Evolutionary conservation across 2,113 vertebrate genomes (phyloP).

Genomic region (Saimiri boliviensis): DNA sequence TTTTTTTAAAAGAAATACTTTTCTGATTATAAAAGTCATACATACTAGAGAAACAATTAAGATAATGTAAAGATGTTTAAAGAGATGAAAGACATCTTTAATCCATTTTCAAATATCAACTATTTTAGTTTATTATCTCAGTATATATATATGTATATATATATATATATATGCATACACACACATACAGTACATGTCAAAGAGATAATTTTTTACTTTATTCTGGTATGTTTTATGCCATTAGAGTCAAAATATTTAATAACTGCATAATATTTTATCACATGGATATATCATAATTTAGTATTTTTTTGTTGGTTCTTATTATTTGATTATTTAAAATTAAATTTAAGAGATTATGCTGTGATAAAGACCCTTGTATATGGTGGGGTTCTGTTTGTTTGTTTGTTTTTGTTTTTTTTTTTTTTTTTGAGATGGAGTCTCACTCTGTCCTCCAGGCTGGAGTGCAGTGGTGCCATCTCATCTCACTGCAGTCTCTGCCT

Average conservation of each 20-base stretch:
- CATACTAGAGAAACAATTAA: conserved; percentile 21
- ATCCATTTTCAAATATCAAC: not conserved
- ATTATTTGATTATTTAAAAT: conserved; percentile 30
- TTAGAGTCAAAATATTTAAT: not conserved
- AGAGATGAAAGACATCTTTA: conserved; percentile 2
- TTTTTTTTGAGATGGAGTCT: too few relatives aligned
- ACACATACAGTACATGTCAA: not conserved
- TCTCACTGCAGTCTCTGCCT: too few relatives aligned
- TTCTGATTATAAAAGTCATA: conserved; percentile 33
- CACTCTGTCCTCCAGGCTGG: too few relatives aligned
- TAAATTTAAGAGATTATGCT: conserved; percentile 24
- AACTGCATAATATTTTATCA: not conserved
- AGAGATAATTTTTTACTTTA: not conserved
- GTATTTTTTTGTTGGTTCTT: conserved; percentile 15
- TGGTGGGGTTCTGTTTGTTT: too few relatives aligned
- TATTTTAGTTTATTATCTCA: not conserved
- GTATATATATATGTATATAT: not conserved
- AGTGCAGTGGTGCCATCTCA: too few relatives aligned
- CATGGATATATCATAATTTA: not conserved
- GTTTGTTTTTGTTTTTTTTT: too few relatives aligned
- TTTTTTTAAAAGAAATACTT: conserved; percentile 8
- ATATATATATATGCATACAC: too few relatives aligned
- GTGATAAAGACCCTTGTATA: not conserved
- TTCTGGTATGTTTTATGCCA: not conserved
- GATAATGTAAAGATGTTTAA: not conserved